Base-by-base conservation (phyloP, 2,113 vertebrate genomes). In the Megaceryle torquata region DNA sequence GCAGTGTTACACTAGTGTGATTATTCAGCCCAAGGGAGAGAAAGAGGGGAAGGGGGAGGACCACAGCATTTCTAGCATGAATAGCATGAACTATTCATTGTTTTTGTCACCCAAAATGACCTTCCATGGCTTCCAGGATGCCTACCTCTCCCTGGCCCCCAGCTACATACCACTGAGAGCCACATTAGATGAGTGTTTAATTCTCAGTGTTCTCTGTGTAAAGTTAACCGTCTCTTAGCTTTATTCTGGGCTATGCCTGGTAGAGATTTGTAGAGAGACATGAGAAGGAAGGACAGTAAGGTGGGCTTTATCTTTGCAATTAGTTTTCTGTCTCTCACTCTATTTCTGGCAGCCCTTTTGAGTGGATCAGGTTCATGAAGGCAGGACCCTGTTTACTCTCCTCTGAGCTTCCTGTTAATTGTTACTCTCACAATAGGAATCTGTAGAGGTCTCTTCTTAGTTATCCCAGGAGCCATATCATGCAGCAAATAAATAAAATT, bases 11-110 rank as follows among this genome's bases (percentile, higher is more conserved):
- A 91, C 83, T n/a, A 57, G 95, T 56, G 82, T 65, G 93, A 86
- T 94, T 95, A 93, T 90, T 96, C 96, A 95, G 85, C 95, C 96
- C 95, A 96, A 92, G 96, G 91, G 96, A 96, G 77, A 91, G 78
- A 92, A 83, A 63, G 64, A 91, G 82, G 53, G 75, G 89, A 86
- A 95, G 69, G 81, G 84, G 89, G 84, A 92, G 86, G 67, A 86
- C 57, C 74, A 46, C 91, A 92, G 86, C 4, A 80, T 94, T 96
- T 96, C 93, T 88, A 97, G 91, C 83, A 90, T 97, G 94, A 97
- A 96, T 95, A 97, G 91, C 83, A 82, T 80, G 94, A 91, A 74
- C 81, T 92, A 88, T 61, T 96, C 93, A 97, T 96, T 96, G 89
- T 92, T 95, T 95, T 94, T 96, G 93, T 93, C 94, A 96, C 91